phyloP scores from a whole-genome alignment of 1,140 invertebrate species.

The Hyles vespertilio region DNA sequence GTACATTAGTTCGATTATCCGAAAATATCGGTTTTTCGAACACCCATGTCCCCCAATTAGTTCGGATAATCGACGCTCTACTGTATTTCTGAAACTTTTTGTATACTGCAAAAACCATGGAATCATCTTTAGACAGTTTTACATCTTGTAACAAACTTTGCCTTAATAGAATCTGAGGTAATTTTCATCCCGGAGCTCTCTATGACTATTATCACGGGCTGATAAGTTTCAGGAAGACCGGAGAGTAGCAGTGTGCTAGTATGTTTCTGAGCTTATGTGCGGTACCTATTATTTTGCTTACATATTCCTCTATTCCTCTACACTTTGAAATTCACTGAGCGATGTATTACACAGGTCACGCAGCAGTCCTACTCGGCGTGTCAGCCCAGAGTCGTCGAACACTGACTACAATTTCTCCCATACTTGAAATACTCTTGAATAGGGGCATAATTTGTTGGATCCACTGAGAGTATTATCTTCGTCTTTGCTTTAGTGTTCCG shows the following conservation, averaged over 20 bases:
- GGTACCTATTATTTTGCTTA: slow-evolving; percentile 34
- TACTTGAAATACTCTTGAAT: slow-evolving; percentile 13
- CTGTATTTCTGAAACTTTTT: slow-evolving; percentile 1
- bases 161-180: slow-evolving; percentile 38
- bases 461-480: too few species aligned
- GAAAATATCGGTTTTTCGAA: too few species aligned
- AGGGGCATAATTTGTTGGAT: background rate
- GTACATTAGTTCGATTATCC: too few species aligned
- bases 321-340: slow-evolving; percentile 1
- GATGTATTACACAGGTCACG: slow-evolving; percentile 10
- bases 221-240: slow-evolving; percentile 44
- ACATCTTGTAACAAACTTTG: slow-evolving; percentile 45
- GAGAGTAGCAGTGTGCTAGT: slow-evolving; percentile 39
- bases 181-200: slow-evolving; percentile 30
- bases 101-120: slow-evolving; percentile 10
- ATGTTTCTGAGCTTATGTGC: slow-evolving; percentile 41
- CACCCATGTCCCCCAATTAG: too few species aligned
- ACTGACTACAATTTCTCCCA: slow-evolving; percentile 8
- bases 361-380: slow-evolving; percentile 11
- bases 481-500: too few species aligned
- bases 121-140: slow-evolving; percentile 5
- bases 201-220: slow-evolving; percentile 53
- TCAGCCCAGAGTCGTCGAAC: slow-evolving; percentile 10
- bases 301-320: slow-evolving; percentile 7
- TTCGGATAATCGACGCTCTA: too few species aligned